phyloP scores from a whole-genome alignment of 2,113 vertebrate genomes.

The Poicephalus gulielmi region DNA sequence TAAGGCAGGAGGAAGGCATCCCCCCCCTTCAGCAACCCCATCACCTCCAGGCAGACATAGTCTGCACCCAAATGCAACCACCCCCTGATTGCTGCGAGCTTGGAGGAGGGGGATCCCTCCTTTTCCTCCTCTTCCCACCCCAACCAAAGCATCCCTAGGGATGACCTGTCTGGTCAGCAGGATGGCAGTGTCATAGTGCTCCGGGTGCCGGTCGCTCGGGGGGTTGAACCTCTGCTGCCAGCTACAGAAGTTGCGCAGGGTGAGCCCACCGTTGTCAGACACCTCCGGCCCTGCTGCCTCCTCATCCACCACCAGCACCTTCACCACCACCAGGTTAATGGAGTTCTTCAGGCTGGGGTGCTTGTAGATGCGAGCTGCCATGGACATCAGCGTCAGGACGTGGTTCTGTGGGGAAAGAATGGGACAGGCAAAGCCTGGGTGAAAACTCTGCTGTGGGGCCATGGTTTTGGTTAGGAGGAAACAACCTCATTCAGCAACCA shows the following conservation, averaged over 20 bases:
- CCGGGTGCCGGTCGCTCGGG: conserved; percentile 84
- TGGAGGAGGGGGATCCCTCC: not conserved
- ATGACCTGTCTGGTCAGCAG: conserved; percentile 93
- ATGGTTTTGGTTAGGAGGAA: not conserved
- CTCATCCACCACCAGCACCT: conserved; percentile 88
- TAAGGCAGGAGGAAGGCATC: not conserved
- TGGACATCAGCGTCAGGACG: conserved; percentile 88
- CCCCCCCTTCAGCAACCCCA: rapidly evolving
- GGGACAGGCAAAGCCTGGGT: not conserved
- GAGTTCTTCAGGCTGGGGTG: conserved; percentile 94
- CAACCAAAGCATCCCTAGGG: rapidly evolving
- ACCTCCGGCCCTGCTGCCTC: conserved; percentile 80
- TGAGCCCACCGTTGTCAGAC: conserved; percentile 87
- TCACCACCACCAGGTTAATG: conserved; percentile 89
- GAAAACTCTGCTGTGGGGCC: rapidly evolving
- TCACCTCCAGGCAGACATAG: not conserved
- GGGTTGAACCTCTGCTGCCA: conserved; percentile 95
- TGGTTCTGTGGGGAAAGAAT: conserved; percentile 79
- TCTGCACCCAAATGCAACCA: not conserved
- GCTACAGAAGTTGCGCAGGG: conserved; percentile 91
- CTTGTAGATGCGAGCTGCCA: conserved; percentile 89
- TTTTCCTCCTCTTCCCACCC: not conserved
- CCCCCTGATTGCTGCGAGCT: not conserved
- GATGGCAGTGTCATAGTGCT: conserved; percentile 93
- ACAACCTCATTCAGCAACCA: not conserved